Evolutionary conservation across 1,140 invertebrate genomes (phyloP).

Genomic region (Drosophila chauvacae): DNA sequence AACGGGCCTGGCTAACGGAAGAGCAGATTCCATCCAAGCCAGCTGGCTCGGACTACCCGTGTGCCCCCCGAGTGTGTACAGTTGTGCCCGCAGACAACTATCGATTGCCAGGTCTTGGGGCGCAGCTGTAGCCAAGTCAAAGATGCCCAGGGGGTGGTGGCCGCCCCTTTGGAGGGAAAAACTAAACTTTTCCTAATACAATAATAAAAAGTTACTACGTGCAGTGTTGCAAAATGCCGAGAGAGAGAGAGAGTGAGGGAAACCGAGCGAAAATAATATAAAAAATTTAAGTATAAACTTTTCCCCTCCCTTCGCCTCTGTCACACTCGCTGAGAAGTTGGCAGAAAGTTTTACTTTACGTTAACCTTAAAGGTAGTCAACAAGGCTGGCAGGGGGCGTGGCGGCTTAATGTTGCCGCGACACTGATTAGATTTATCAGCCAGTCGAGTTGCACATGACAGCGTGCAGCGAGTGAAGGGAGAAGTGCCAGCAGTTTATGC

Average conservation of each 20-base stretch:
- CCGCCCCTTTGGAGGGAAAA: constrained; percentile 23
- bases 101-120: constrained; percentile 44
- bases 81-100: constrained; percentile 57
- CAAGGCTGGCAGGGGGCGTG: constrained; percentile 10
- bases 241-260: not conserved
- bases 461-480: constrained; percentile 16
- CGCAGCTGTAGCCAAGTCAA: constrained; percentile 61
- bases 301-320: constrained; percentile 23
- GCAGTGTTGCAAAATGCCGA: constrained; percentile 57
- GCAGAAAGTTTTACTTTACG: constrained; percentile 59
- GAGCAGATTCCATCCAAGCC: not conserved
- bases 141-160: constrained; percentile 26
- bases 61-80: constrained; percentile 37
- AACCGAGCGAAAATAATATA: constrained; percentile 47
- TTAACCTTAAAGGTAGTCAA: constrained; percentile 66
- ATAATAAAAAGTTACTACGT: constrained; percentile 79
- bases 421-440: constrained; percentile 80
- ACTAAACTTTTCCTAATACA: constrained; percentile 79
- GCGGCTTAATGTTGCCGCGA: constrained; percentile 67
- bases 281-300: constrained; percentile 71
- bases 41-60: constrained; percentile 1
- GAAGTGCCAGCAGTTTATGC: constrained; percentile 52
- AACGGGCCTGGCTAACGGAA: not conserved
- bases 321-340: constrained; percentile 62
- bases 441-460: constrained; percentile 66